phyloP scores from a whole-genome alignment of 2,888 invertebrate genomes.

The Tachina fera region DNA sequence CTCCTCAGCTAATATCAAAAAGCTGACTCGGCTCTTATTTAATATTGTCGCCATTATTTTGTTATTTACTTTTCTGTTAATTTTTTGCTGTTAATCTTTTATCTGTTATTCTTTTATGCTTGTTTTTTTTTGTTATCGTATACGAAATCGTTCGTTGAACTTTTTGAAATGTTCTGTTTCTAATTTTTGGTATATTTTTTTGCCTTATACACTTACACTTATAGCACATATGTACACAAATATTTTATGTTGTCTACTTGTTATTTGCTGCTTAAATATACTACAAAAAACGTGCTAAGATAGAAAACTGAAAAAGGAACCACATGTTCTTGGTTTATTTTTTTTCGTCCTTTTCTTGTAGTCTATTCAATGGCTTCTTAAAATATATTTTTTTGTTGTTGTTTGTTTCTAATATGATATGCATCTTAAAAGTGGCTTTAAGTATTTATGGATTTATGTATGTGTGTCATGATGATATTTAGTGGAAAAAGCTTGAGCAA shows the following conservation, averaged over 20 bases:
- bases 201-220: too few species aligned
- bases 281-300: slow-evolving; percentile 21
- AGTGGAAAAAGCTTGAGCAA: too few species aligned
- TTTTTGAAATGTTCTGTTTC: slow-evolving; percentile 32
- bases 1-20: slow-evolving; percentile 40
- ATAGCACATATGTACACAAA: neutral
- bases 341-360: slow-evolving; percentile 32
- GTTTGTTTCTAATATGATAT: slow-evolving; percentile 32
- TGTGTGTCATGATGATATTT: slow-evolving; percentile 15
- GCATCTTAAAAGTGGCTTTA: slow-evolving; percentile 55
- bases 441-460: slow-evolving; percentile 23
- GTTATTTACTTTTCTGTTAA: slow-evolving; percentile 22
- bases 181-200: slow-evolving; percentile 46
- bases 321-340: slow-evolving; percentile 55
- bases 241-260: slow-evolving; percentile 50
- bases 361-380: slow-evolving; percentile 54
- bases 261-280: slow-evolving; percentile 35
- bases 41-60: slow-evolving; percentile 52
- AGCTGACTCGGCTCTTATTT: slow-evolving; percentile 55
- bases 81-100: slow-evolving; percentile 27
- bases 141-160: slow-evolving; percentile 72
- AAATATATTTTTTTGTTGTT: neutral
- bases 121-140: slow-evolving; percentile 32
- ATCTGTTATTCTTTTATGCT: slow-evolving; percentile 5
- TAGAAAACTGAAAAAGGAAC: slow-evolving; percentile 46